Percentiles rank a stretch among this genome's conserved stretches.
Conservation (phyloP, 2,797 vertebrate genomes). For the Rhynchotus rufescens region DNA sequence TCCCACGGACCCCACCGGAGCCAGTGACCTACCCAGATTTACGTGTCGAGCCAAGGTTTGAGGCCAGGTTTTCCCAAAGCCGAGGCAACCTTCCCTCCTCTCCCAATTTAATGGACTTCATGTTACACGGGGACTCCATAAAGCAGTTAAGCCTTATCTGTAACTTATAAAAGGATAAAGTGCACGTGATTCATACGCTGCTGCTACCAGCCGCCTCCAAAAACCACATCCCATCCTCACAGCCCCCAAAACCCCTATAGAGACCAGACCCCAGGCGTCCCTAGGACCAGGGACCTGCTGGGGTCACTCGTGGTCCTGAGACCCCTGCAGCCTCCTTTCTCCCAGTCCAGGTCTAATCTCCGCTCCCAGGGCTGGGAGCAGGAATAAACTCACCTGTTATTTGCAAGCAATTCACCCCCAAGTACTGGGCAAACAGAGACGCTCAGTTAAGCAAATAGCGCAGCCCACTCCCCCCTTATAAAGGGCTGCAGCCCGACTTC, state of each 20-base stretch:
- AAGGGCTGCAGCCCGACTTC: background rate
- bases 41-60: accelerated
- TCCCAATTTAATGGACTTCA: background rate
- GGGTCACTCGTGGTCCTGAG: background rate
- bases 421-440: slow-evolving; percentile 52
- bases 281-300: background rate
- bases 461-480: background rate
- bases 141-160: slow-evolving; percentile 50
- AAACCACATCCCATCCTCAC: accelerated
- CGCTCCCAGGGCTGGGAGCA: background rate
- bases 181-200: background rate
- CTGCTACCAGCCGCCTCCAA: background rate
- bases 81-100: accelerated
- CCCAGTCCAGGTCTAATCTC: slow-evolving; percentile 31
- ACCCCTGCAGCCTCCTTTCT: background rate
- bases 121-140: slow-evolving; percentile 1
- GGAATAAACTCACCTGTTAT: slow-evolving; percentile 63
- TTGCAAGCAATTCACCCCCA: slow-evolving; percentile 49
- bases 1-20: background rate
- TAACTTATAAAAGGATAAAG: background rate
- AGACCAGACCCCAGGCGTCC: accelerated
- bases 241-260: background rate
- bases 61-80: background rate
- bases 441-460: slow-evolving; percentile 40
- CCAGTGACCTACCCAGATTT: background rate